Evolutionary conservation across 2,797 vertebrate species (phyloP).

Genomic region (Champsocephalus esox): DNA sequence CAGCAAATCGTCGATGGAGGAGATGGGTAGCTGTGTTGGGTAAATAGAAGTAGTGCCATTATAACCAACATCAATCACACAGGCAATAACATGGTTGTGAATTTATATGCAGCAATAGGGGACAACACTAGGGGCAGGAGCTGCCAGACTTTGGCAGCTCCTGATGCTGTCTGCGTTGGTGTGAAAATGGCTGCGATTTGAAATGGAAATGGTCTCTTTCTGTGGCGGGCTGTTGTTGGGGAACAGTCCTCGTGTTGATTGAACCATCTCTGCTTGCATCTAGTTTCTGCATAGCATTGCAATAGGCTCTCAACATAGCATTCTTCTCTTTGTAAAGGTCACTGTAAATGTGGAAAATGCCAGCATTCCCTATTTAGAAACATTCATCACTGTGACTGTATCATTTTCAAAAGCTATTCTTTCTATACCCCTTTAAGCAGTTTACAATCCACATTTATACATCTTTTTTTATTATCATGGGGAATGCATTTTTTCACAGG

Average conservation of each 20-base stretch:
- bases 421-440: constrained; percentile 10
- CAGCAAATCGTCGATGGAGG: constrained; percentile 43
- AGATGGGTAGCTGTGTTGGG: constrained; percentile 51
- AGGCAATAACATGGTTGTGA: constrained; percentile 54
- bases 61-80: constrained; percentile 64
- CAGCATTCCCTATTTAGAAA: constrained; percentile 57
- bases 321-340: constrained; percentile 70
- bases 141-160: constrained; percentile 54
- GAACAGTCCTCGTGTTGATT: constrained; percentile 63
- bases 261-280: constrained; percentile 61
- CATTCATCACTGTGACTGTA: constrained; percentile 58
- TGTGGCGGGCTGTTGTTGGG: constrained; percentile 55
- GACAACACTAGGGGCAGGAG: constrained; percentile 36
- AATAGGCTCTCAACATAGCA: constrained; percentile 52
- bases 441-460: constrained; percentile 15
- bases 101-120: constrained; percentile 41
- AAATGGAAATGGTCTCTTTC: constrained; percentile 72
- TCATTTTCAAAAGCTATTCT: constrained; percentile 49
- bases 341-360: constrained; percentile 59
- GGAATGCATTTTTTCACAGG: background rate
- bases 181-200: constrained; percentile 70
- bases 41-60: constrained; percentile 60
- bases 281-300: constrained; percentile 45
- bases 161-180: constrained; percentile 49
- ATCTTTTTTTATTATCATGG: background rate